These are phyloP conservation scores for Nycteola revayana DNA, from an alignment of 2,888 invertebrate species.

Conservation along the genomic window DNA sequence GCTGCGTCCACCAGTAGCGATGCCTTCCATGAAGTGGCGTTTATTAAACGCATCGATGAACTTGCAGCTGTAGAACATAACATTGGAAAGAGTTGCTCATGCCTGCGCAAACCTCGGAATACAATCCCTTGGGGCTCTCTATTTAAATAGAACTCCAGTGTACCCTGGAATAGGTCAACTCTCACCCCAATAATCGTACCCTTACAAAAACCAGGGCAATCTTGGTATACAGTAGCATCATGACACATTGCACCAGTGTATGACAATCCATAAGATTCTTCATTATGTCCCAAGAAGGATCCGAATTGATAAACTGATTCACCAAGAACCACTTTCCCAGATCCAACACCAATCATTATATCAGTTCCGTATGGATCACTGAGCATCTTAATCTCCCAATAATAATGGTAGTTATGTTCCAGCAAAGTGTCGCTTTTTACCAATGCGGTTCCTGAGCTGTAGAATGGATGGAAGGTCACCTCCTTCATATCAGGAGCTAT, in stretches of 20 bases:
- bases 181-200: conserved; percentile 22
- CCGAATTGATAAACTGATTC: conserved; percentile 4
- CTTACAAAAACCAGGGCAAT: conserved; percentile 16
- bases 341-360: conserved; percentile 60
- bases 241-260: conserved; percentile 21
- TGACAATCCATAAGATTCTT: conserved; percentile 18
- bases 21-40: conserved; percentile 16
- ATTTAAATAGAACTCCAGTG: conserved; percentile 22
- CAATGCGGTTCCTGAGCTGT: conserved; percentile 91
- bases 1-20: conserved; percentile 15
- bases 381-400: conserved; percentile 94
- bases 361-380: conserved; percentile 93
- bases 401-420: conserved; percentile 86
- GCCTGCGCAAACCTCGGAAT: conserved; percentile 4
- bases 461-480: conserved; percentile 90
- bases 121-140: conserved; percentile 13
- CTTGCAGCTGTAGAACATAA: conserved; percentile 15
- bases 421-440: conserved; percentile 86
- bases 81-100: conserved; percentile 17
- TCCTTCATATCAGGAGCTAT: conserved; percentile 73
- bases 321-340: neutral
- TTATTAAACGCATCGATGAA: conserved; percentile 13
- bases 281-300: conserved; percentile 8
- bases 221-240: conserved; percentile 2
- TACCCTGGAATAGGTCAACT: conserved; percentile 21